Evolutionary conservation across 2,888 invertebrate genomes (phyloP), one percentile per base, ranked within the genome.

Genomic region (Scotopteryx bipunctaria): DNA sequence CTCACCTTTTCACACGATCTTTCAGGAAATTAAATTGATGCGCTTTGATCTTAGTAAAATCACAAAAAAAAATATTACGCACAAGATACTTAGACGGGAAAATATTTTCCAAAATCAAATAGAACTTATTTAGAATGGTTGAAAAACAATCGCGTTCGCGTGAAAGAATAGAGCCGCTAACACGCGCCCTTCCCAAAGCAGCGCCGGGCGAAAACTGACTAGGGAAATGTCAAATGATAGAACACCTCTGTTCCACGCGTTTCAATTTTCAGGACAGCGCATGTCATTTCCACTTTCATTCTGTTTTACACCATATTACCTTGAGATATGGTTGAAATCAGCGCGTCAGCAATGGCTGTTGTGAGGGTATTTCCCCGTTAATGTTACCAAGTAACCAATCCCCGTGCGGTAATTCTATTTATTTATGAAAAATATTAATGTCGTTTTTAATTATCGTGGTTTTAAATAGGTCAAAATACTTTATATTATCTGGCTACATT

Each of bases 351-450:
- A n/a, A 27, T 16, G 35, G 17, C 19, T 47, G 2, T 55, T 73
- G 43, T 0, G 43, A 8, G 52, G 49, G 61, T 38, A 40, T 55
- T 31, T 19, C 21, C 9, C 40, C 66, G 36, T 55, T 78, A 80
- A 80, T 77, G 76, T 67, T 76, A 70, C 58, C 71, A 77, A 74
- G 78, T 79, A 75, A 73, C 70, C 67, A 66, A 66, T 75, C 57
- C 66, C 58, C 59, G 55, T 56, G 38, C 50, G 40, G 37, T 35
- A 64, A 64, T 67, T 66, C 63, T 57, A 61, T 65, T 61, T 61
- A 55, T 57, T 61, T 48, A 55, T 49, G 41, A 43, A 48, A 55
- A 55, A 51, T 46, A 53, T 45, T 46, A 54, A 52, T 55, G 42
- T 35, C 17, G 25, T 5, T 40, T 57, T 49, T 48, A 56, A 56